A percentile compares a stretch with the other conserved stretches of the same genome.
These are phyloP conservation scores for Halcyon malimbica DNA, from an alignment of 2,113 vertebrate genomes.

Conservation along the genomic window DNA sequence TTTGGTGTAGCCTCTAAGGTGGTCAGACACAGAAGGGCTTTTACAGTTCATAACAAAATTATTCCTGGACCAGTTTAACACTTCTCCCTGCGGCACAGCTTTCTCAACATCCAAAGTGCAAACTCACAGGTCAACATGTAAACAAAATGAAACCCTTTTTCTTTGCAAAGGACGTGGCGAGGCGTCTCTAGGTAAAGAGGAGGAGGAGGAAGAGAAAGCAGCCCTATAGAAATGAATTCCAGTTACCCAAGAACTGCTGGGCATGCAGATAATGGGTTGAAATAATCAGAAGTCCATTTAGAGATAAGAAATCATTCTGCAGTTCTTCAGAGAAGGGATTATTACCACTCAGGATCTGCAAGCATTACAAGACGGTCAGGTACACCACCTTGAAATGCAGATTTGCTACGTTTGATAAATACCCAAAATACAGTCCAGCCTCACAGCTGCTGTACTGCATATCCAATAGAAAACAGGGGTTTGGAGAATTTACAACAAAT, in stretches of 20 bases:
- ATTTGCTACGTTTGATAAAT: background rate
- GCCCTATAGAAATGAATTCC: background rate
- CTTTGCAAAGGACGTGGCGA: background rate
- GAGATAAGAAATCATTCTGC: background rate
- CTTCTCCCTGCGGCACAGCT: background rate
- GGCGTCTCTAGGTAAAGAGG: background rate
- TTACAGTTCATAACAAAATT: background rate
- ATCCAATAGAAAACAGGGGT: background rate
- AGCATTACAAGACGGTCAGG: background rate
- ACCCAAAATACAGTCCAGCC: background rate
- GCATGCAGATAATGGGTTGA: background rate
- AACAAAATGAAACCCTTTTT: background rate
- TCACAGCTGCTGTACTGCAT: background rate
- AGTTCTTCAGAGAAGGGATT: background rate
- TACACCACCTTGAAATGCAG: background rate
- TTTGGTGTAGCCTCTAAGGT: background rate
- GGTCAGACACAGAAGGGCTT: background rate
- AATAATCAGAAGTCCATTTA: background rate
- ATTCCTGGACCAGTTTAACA: background rate
- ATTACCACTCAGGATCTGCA: background rate
- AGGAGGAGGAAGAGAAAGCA: background rate
- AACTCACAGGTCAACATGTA: background rate
- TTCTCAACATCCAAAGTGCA: background rate
- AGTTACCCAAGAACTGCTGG: background rate
- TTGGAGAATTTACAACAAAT: background rate